phyloP scores from a whole-genome alignment of 2,113 vertebrate genomes.

The Pygoscelis antarcticus region DNA sequence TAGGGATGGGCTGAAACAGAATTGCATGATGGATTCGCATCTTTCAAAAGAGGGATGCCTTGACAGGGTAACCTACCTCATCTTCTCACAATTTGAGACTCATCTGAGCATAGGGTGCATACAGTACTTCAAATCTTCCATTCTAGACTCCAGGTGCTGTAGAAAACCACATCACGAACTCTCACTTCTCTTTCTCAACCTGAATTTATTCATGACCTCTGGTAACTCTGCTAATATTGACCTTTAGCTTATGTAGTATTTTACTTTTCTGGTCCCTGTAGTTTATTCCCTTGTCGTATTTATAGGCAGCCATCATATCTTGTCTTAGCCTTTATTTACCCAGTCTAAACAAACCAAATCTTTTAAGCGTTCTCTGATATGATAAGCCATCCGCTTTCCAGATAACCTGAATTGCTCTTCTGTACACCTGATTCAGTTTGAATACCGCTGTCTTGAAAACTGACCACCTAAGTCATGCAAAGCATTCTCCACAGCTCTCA shows the following conservation, averaged over 20 bases:
- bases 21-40: background rate
- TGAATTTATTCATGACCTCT: background rate
- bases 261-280: background rate
- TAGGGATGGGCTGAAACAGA: background rate
- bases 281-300: background rate
- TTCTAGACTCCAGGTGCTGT: background rate
- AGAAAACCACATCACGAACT: background rate
- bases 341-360: conserved; percentile 1
- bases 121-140: background rate
- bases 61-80: background rate
- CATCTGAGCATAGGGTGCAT: background rate
- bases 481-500: background rate
- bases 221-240: background rate
- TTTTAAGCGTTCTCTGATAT: background rate
- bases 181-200: background rate
- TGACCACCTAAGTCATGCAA: background rate
- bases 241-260: background rate
- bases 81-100: background rate
- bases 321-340: background rate
- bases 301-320: background rate
- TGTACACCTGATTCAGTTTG: background rate
- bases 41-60: background rate
- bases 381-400: background rate
- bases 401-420: background rate
- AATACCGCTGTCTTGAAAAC: background rate